Conservation (phyloP, 2,888 invertebrate genomes). For the Apodemia hepburni region DNA sequence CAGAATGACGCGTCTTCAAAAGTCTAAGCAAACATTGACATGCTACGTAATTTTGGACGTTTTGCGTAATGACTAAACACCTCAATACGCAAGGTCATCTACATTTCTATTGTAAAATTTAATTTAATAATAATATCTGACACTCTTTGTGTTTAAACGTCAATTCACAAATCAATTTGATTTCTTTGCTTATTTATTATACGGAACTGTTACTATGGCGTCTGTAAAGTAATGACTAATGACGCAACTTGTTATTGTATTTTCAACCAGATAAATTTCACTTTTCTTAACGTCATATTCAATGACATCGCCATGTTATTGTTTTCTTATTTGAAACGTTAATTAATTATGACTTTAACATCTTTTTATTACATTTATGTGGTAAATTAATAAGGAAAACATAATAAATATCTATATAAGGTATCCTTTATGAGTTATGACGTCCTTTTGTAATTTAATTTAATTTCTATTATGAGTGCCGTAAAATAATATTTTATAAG, state of each 20-base stretch:
- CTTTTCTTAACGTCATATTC: slow-evolving; percentile 27
- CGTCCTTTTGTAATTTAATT: neutral
- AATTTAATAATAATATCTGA: neutral
- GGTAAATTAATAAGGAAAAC: slow-evolving; percentile 1
- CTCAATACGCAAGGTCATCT: neutral
- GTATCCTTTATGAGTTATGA: neutral
- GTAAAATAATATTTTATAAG: slow-evolving; percentile 2
- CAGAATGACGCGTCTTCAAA: slow-evolving; percentile 53
- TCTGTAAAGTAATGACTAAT: slow-evolving; percentile 1
- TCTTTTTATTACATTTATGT: neutral
- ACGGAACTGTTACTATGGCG: slow-evolving; percentile 1
- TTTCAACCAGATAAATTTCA: neutral
- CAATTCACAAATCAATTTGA: slow-evolving; percentile 8
- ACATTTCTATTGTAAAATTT: slow-evolving; percentile 12
- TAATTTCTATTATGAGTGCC: neutral
- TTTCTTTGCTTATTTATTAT: neutral
- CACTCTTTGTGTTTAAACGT: neutral
- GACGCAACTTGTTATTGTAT: slow-evolving; percentile 30
- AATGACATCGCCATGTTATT: neutral
- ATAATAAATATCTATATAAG: neutral
- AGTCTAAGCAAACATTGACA: slow-evolving; percentile 55
- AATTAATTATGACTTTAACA: neutral
- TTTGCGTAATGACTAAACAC: slow-evolving; percentile 21
- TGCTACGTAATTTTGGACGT: slow-evolving; percentile 45
- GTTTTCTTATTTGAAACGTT: neutral